These are phyloP conservation scores for Temnothorax unifasciatus DNA, from an alignment of 2,888 invertebrate genomes.

Conservation along the genomic window DNA sequence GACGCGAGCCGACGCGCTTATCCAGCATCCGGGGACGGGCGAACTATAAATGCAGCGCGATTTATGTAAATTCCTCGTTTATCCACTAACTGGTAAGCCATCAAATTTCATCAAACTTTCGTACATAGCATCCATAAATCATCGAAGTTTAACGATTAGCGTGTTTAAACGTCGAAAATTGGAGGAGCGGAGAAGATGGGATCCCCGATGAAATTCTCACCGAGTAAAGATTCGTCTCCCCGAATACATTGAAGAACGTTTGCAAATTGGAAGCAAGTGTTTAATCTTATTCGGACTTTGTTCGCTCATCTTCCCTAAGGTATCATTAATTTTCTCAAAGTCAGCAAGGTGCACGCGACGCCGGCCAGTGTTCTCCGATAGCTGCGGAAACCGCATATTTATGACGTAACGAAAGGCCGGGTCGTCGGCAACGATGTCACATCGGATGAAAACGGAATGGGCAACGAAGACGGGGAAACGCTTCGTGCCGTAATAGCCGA, in stretches of 20 bases:
- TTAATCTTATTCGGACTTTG: neutral
- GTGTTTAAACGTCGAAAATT: slow-evolving; percentile 15
- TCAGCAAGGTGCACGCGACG: slow-evolving; percentile 2
- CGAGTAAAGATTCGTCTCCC: neutral
- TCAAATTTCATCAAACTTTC: slow-evolving; percentile 20
- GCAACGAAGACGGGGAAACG: slow-evolving; percentile 32
- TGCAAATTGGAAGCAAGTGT: neutral
- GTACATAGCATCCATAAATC: neutral
- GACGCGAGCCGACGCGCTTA: neutral
- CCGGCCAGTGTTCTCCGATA: neutral
- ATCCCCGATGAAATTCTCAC: neutral
- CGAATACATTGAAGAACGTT: neutral
- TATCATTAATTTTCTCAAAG: neutral
- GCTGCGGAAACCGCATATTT: slow-evolving; percentile 33
- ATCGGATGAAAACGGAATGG: slow-evolving; percentile 27
- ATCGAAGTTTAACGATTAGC: neutral
- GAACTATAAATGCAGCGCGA: slow-evolving; percentile 11
- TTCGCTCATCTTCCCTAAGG: neutral
- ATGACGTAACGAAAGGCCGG: slow-evolving; percentile 53
- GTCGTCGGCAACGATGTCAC: slow-evolving; percentile 49
- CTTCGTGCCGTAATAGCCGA: slow-evolving; percentile 71
- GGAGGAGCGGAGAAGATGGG: neutral
- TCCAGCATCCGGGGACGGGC: neutral
- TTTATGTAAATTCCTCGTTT: slow-evolving; percentile 24
- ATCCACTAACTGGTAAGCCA: neutral